Evolutionary conservation across 2,113 vertebrate genomes (phyloP).

Genomic region (Naja naja): DNA sequence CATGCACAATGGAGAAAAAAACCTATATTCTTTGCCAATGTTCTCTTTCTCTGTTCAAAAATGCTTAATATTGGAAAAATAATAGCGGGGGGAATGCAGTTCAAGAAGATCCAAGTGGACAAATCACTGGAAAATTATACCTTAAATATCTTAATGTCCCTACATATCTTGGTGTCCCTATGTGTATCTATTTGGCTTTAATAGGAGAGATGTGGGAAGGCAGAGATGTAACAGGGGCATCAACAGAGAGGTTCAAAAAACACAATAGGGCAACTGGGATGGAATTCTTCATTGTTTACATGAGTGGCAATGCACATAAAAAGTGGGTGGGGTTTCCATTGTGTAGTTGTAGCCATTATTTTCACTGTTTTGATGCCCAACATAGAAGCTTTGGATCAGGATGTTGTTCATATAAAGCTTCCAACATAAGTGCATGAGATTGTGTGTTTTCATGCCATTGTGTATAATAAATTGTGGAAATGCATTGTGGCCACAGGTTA

Average conservation of each 20-base stretch:
- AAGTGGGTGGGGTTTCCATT: neutral
- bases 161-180: neutral
- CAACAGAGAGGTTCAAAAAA: neutral
- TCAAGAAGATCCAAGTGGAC: neutral
- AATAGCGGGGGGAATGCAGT: neutral
- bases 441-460: neutral
- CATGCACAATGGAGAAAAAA: slow-evolving; percentile 1
- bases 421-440: neutral
- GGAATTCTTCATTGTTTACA: neutral
- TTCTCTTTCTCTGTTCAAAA: neutral
- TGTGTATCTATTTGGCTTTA: neutral
- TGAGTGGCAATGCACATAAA: neutral
- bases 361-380: neutral
- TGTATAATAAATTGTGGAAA: neutral
- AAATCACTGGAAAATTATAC: neutral
- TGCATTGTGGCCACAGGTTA: neutral
- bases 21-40: neutral
- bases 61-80: neutral
- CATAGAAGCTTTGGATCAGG: neutral
- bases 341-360: neutral
- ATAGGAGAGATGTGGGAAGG: neutral
- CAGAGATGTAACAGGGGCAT: neutral
- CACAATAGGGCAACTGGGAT: neutral
- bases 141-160: neutral
- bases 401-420: neutral